Conservation (phyloP, 2,113 vertebrate species). For the Antigone vipio region DNA sequence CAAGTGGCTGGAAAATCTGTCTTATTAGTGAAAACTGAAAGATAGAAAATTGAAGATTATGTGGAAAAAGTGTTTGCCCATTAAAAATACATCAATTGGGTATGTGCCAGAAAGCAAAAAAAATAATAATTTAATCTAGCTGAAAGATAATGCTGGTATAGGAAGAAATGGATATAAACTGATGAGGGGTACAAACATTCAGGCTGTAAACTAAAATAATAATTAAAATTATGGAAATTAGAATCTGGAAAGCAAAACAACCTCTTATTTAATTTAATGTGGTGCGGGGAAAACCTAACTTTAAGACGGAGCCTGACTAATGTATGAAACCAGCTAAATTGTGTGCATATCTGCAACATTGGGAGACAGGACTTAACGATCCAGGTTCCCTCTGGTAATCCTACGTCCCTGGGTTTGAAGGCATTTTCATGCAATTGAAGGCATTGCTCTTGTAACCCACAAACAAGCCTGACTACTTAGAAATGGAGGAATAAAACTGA, state of each 20-base stretch:
- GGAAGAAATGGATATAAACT: not conserved
- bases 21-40: not conserved
- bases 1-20: not conserved
- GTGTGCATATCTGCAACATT: accelerated
- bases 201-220: not conserved
- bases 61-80: not conserved
- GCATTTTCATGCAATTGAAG: not conserved
- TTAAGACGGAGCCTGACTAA: not conserved
- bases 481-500: not conserved
- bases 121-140: not conserved
- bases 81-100: not conserved
- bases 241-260: not conserved
- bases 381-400: not conserved
- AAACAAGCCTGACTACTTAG: not conserved
- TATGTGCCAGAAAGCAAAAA: not conserved
- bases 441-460: not conserved
- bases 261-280: not conserved
- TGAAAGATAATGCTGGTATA: not conserved
- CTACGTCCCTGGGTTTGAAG: not conserved
- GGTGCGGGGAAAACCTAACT: not conserved
- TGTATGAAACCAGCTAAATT: not conserved
- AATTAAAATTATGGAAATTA: not conserved
- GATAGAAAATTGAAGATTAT: not conserved
- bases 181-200: not conserved
- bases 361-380: not conserved